Percentiles rank a stretch among this genome's conserved stretches.
These are phyloP conservation scores for Emys orbicularis DNA, from an alignment of 2,797 vertebrate genomes.

Conservation along the genomic window DNA sequence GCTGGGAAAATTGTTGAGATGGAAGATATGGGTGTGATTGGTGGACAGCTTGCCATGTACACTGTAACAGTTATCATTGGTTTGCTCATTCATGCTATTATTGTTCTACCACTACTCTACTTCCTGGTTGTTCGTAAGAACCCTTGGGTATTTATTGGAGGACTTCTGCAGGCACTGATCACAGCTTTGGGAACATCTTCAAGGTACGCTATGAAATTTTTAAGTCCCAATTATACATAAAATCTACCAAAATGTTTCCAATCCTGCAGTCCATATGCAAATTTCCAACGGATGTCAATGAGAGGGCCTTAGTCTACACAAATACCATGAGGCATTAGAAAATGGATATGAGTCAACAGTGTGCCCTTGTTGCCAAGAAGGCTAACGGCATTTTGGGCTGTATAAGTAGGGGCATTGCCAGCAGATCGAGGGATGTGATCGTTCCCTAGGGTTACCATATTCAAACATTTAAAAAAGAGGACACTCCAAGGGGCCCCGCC, in stretches of 20 bases:
- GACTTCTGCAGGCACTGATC: conserved; percentile 92
- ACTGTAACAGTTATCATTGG: conserved; percentile 95
- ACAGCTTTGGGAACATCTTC: conserved; percentile 96
- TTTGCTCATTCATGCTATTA: conserved; percentile 90
- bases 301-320: neutral
- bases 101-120: conserved; percentile 94
- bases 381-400: no score
- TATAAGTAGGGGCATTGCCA: no score
- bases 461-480: no score
- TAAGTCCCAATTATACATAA: fast-evolving
- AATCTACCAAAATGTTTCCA: neutral
- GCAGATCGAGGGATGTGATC: no score
- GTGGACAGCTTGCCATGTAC: conserved; percentile 97
- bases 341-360: no score
- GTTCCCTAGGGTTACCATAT: no score
- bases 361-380: no score
- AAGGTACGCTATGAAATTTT: conserved; percentile 83
- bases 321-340: neutral
- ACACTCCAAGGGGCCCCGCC: no score
- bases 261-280: neutral
- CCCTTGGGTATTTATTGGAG: conserved; percentile 95
- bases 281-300: neutral
- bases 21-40: conserved; percentile 96
- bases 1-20: conserved; percentile 99
- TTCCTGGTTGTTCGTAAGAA: conserved; percentile 94